These are phyloP conservation scores for Zoanthus gigantus DNA, from an alignment of 92 coral and sea anemone genomes.

Conservation along the genomic window DNA sequence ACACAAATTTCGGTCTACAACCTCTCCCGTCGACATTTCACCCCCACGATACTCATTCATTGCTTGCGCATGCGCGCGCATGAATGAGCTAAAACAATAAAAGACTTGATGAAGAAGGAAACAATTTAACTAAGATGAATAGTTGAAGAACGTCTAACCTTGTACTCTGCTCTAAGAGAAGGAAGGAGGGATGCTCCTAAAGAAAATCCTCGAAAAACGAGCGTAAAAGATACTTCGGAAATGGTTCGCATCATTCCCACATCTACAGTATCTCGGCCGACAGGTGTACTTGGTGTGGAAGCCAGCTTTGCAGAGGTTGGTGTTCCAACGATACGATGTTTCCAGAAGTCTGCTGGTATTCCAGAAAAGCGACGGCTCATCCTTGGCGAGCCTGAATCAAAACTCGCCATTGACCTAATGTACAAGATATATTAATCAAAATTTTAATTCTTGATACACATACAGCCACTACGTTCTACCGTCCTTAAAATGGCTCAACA, in stretches of 20 bases:
- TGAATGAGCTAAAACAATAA: background rate
- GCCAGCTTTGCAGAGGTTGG: conserved; percentile 70
- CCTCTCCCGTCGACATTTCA: too few relatives aligned
- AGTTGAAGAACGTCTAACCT: conserved; percentile 55
- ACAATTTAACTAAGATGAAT: background rate
- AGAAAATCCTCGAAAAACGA: conserved; percentile 86
- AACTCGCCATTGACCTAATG: conserved; percentile 80
- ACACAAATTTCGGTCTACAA: too few relatives aligned
- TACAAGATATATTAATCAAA: background rate
- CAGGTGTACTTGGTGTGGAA: conserved; percentile 55
- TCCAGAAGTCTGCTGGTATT: conserved; percentile 75
- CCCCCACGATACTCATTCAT: too few relatives aligned
- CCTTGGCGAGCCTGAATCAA: conserved; percentile 69
- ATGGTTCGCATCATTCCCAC: conserved; percentile 53
- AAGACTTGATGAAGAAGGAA: background rate
- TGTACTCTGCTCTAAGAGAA: conserved; percentile 92
- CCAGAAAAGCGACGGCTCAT: conserved; percentile 67
- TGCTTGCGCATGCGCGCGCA: too few relatives aligned
- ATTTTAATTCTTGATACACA: too few relatives aligned
- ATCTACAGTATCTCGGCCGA: conserved; percentile 67
- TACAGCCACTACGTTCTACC: too few relatives aligned
- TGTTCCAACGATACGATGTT: conserved; percentile 69
- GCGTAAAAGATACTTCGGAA: conserved; percentile 72
- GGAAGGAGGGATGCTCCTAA: conserved; percentile 95
- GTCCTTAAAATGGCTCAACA: too few relatives aligned